Conservation (phyloP, 2,113 vertebrate species). For the Ptyas mucosa region DNA sequence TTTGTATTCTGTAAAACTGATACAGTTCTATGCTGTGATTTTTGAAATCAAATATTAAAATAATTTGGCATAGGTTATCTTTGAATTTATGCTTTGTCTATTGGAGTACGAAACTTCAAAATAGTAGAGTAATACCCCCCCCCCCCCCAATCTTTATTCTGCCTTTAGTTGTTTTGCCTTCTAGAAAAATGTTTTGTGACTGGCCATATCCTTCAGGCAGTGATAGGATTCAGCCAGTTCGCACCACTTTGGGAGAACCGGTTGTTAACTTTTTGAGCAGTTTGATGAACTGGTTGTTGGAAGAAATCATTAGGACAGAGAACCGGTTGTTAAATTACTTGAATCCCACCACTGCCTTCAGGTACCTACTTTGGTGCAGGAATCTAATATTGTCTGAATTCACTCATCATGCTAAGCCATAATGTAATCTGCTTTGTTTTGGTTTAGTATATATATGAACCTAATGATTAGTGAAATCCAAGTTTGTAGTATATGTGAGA, state of each 20-base stretch:
- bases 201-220: background rate
- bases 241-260: too few species aligned
- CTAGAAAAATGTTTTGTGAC: background rate
- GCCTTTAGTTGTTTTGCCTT: background rate
- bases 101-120: background rate
- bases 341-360: too few species aligned
- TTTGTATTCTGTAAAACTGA: background rate
- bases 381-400: background rate
- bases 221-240: too few species aligned
- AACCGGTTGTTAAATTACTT: too few species aligned
- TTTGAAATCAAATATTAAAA: background rate
- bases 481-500: background rate
- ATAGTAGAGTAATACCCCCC: background rate
- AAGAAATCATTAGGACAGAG: too few species aligned
- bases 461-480: background rate
- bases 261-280: too few species aligned
- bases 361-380: background rate
- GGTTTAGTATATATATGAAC: background rate
- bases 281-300: too few species aligned
- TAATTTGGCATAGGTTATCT: background rate
- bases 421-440: background rate
- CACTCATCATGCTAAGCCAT: background rate
- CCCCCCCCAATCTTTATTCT: background rate
- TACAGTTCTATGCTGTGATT: background rate
- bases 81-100: background rate